phyloP scores from a whole-genome alignment of 2,113 vertebrate species.

The Mesocricetus auratus region DNA sequence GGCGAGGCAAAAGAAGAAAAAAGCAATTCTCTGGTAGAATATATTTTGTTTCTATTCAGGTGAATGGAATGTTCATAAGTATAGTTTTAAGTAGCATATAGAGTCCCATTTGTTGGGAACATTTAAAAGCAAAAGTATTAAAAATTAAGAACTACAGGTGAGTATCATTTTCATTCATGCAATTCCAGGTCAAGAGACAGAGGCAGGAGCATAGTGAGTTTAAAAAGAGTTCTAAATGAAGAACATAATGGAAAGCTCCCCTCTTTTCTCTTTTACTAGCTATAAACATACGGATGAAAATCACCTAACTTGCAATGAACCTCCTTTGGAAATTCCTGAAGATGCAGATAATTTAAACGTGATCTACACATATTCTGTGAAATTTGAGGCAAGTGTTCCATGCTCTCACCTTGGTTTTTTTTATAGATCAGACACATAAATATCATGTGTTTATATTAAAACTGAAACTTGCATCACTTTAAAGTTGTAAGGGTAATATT shows the following conservation, averaged over 20 bases:
- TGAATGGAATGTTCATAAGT: neutral
- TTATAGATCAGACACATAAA: slow-evolving; percentile 19
- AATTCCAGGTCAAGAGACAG: neutral
- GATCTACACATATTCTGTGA: slow-evolving; percentile 92
- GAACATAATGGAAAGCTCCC: neutral
- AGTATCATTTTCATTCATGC: neutral
- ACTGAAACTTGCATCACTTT: neutral
- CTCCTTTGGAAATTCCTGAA: slow-evolving; percentile 91
- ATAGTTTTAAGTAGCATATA: neutral
- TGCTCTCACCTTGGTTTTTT: neutral
- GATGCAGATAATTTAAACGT: slow-evolving; percentile 87
- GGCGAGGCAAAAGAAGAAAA: slow-evolving; percentile 29
- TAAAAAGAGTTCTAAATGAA: slow-evolving; percentile 24
- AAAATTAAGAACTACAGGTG: neutral
- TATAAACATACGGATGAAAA: slow-evolving; percentile 89
- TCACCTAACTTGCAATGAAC: slow-evolving; percentile 86
- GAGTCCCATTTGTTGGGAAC: neutral
- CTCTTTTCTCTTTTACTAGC: slow-evolving; percentile 80
- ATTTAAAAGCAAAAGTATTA: slow-evolving; percentile 42
- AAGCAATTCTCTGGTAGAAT: slow-evolving; percentile 20
- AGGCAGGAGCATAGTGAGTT: neutral
- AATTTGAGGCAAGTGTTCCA: slow-evolving; percentile 89
- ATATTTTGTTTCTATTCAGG: neutral
- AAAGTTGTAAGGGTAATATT: neutral
- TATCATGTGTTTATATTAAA: slow-evolving; percentile 39